Base-by-base conservation (phyloP, 2,888 invertebrate species). In the Ochlodes sylvanus region DNA sequence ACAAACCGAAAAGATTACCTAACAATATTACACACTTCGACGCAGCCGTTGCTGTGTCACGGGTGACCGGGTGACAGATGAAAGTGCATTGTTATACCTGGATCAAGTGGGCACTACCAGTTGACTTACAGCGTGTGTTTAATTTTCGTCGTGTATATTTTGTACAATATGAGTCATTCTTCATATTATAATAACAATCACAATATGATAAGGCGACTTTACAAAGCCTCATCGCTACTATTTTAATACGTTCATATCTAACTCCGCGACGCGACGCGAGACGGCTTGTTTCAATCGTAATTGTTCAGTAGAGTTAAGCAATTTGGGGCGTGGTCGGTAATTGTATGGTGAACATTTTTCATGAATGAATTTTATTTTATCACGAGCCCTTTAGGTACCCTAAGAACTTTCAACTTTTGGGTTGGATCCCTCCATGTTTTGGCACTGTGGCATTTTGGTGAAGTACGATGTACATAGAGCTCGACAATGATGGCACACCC, bases 1-100 rank as follows among this genome's bases (percentile, higher is more conserved):
- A 76, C 76, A 75, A 77, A 76, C 75, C 75, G 73, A 76, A 74
- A 75, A 75, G 72, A 77, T 82, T 83, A 79, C 79, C 74, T 74
- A 78, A 77, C 71, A 69, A 65, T 50, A 69, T 56, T 69, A 68
- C 66, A 63, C 63, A 56, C 62, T 68, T 60, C 57, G 34, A 69
- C 57, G 63, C 52, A 50, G 55, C 61, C 64, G 61, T 47, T 67
- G 47, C 61, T 68, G 50, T 52, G 61, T 68, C 47, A 68, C 61
- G 54, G 44, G 7, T 68, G 56, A 63, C 50, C 61, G 54, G 44
- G 15, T 68, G 56, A 63, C 50, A 56, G 50, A 57, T 62, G 68
- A 68, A 68, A 63, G 62, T 68, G 44, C 83, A 82, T 84, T 55
- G 54, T 60, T 60, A 47, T 44, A 61, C 55, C 52, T 60, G 17